phyloP scores from a whole-genome alignment of 1,140 invertebrate species.

The Drosophila nasuta region DNA sequence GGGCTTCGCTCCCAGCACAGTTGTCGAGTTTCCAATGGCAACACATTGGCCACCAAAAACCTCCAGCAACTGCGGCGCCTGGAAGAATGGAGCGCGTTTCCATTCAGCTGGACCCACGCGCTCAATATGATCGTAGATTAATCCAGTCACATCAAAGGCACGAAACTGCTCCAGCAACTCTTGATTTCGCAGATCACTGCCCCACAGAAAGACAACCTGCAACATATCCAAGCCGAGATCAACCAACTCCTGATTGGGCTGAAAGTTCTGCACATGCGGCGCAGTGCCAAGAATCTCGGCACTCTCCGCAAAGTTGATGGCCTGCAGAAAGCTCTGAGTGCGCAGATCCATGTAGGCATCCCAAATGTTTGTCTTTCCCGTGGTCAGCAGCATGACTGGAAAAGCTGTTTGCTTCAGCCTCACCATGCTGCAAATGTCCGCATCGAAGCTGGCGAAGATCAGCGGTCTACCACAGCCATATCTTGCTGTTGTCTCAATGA shows the following conservation, averaged over 20 bases:
- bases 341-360: slow-evolving; percentile 93
- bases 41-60: slow-evolving; percentile 72
- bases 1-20: slow-evolving; percentile 60
- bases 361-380: slow-evolving; percentile 93
- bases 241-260: slow-evolving; percentile 89
- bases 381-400: slow-evolving; percentile 95
- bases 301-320: slow-evolving; percentile 91
- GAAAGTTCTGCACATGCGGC: slow-evolving; percentile 94
- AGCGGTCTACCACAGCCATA: slow-evolving; percentile 91
- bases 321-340: slow-evolving; percentile 90
- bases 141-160: slow-evolving; percentile 93
- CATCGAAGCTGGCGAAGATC: slow-evolving; percentile 97
- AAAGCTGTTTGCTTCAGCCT: slow-evolving; percentile 97
- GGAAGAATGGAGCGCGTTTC: slow-evolving; percentile 70
- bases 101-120: slow-evolving; percentile 53
- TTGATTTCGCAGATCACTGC: slow-evolving; percentile 95
- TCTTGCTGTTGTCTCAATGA: slow-evolving; percentile 90
- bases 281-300: slow-evolving; percentile 94
- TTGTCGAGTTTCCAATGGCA: slow-evolving; percentile 67
- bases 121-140: slow-evolving; percentile 96
- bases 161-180: slow-evolving; percentile 93
- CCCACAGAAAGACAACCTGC: slow-evolving; percentile 97
- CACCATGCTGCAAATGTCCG: slow-evolving; percentile 96
- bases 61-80: slow-evolving; percentile 63
- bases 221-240: slow-evolving; percentile 90